Base-by-base conservation (phyloP, 2,113 vertebrate species). In the Marmota flaviventris region DNA sequence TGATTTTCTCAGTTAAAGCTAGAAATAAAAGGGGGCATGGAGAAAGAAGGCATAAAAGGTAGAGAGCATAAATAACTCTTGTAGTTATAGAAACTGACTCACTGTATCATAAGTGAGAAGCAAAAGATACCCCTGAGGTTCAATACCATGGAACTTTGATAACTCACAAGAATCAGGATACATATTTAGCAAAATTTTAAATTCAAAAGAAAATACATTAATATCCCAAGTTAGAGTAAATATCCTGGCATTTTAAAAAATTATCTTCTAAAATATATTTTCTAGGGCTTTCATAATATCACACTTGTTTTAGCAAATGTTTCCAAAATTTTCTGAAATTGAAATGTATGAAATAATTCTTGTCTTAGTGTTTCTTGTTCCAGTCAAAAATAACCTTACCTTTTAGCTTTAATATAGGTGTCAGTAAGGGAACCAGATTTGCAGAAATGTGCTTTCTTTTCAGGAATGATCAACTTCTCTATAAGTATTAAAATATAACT, bases 351-450 rank as follows among this genome's bases (percentile, higher is more conserved):
- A 96, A 96, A 65, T 27, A 96, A 65, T 29, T 51, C 87, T 95
- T 95, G 0, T 0, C 2, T 2, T 22, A 17, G 13, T 69, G 32
- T 29, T 85, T 89, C 2, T 67, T 84, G 95, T 69, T 53, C 13
- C 14, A 53, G 16, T 53, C 51, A 53, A 53, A 13, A 53, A 53
- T 53, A 14, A 14, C 51, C 51, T 53, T 53, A 14, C 51, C 51
- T 53, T 53, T 53, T 14, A 53, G 13, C 16, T 53, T 53, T 53
- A 53, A 53, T 9, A 85, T 5, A 82, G 3, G 0, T 53, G 76
- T 92, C 97, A 81, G 78, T 65, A 95, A 65, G 8, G 85, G 58
- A 97, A 94, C 11, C 90, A 97, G 94, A 97, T 73, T 89, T 96
- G 34, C 27, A 92, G 93, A 98, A 94, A 58, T 56, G 5, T 61